These are phyloP conservation scores for Erebia epiphron DNA, from an alignment of 2,888 invertebrate species.

Conservation along the genomic window DNA sequence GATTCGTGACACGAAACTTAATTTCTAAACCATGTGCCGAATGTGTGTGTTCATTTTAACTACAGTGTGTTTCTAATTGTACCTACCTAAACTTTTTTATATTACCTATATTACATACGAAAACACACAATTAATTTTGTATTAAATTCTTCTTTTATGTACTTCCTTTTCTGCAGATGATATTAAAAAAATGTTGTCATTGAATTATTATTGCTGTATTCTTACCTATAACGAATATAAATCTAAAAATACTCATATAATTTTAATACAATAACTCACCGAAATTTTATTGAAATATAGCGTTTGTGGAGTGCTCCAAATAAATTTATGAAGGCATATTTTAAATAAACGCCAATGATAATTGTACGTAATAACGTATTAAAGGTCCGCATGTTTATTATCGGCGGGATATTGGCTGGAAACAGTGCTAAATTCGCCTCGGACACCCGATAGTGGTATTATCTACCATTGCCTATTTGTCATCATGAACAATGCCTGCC, in stretches of 20 bases:
- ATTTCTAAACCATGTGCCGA: neutral
- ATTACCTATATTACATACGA: no score
- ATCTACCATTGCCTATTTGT: slow-evolving; percentile 78
- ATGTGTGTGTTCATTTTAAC: neutral
- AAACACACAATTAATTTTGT: no score
- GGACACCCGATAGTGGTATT: slow-evolving; percentile 80
- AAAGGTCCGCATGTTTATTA: slow-evolving; percentile 67
- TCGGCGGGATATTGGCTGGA: slow-evolving; percentile 78
- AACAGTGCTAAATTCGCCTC: slow-evolving; percentile 75
- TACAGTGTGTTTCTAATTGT: no score
- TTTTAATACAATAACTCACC: neutral
- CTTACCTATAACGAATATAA: neutral
- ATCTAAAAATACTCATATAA: neutral
- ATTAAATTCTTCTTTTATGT: no score
- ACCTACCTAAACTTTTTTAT: no score
- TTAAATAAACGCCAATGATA: slow-evolving; percentile 39
- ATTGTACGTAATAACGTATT: slow-evolving; percentile 42
- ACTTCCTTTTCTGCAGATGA: no score
- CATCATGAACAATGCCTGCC: slow-evolving; percentile 75
- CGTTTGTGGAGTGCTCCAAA: slow-evolving; percentile 19
- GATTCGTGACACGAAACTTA: slow-evolving; percentile 5
- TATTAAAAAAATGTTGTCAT: no score
- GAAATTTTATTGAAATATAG: slow-evolving; percentile 5
- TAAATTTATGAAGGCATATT: slow-evolving; percentile 34
- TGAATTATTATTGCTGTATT: no score